Evolutionary conservation across 2,888 invertebrate species (phyloP).

Genomic region (Sipha maydis): DNA sequence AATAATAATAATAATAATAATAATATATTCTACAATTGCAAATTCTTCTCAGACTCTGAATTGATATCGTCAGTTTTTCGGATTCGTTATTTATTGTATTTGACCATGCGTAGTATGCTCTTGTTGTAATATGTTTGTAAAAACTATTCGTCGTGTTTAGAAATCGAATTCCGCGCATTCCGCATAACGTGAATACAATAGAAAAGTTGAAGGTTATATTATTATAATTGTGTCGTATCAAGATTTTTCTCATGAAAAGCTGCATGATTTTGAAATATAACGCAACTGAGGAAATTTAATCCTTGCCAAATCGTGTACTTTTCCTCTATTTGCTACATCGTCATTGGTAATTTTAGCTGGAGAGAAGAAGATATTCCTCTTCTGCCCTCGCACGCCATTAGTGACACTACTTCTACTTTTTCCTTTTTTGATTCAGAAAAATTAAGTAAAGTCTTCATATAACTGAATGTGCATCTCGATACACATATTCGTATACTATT

Average conservation of each 20-base stretch:
- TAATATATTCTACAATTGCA: not conserved
- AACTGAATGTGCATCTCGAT: too few relatives aligned
- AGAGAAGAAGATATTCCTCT: not conserved
- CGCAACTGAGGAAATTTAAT: constrained; percentile 28
- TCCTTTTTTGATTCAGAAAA: not conserved
- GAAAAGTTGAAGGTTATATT: not conserved
- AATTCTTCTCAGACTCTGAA: not conserved
- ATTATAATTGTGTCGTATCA: not conserved
- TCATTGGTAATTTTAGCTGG: not conserved
- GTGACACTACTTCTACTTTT: not conserved
- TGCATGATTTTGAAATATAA: not conserved
- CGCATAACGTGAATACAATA: not conserved
- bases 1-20: not conserved
- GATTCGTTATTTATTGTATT: not conserved
- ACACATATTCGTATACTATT: not conserved
- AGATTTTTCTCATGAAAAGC: not conserved
- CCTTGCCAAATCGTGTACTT: constrained; percentile 2
- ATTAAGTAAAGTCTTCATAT: too few relatives aligned
- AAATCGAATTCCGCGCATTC: not conserved
- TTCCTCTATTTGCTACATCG: not conserved
- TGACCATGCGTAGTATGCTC: not conserved
- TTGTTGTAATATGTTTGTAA: not conserved
- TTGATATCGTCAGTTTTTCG: not conserved
- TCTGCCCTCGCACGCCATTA: not conserved
- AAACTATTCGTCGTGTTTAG: not conserved